A percentile compares a stretch with the other conserved stretches of the same genome.
phyloP scores from a whole-genome alignment of 2,797 vertebrate species.

The Semotilus atromaculatus region DNA sequence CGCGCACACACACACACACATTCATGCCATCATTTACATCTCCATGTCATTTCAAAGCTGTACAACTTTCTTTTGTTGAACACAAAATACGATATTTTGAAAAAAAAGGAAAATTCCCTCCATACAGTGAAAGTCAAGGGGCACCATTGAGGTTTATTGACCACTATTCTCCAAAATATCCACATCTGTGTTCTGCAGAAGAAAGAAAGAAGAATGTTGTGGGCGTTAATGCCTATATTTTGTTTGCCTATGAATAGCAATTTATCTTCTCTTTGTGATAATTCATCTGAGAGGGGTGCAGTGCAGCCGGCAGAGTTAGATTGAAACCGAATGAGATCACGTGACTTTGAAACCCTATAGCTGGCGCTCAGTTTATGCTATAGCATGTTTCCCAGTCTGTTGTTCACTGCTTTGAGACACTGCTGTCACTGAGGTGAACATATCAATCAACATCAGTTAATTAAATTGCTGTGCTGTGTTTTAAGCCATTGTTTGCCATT shows the following conservation, averaged over 20 bases:
- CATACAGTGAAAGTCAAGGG: not conserved
- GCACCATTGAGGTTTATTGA: no score
- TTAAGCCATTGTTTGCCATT: slow-evolving; percentile 9
- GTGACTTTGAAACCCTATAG: slow-evolving; percentile 8
- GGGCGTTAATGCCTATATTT: not conserved
- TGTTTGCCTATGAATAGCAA: not conserved
- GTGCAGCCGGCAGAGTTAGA: not conserved
- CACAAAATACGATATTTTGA: not conserved
- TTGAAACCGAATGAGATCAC: not conserved
- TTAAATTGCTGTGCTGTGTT: slow-evolving; percentile 7
- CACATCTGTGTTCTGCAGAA: not conserved
- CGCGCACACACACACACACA: no score
- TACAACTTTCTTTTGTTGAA: not conserved
- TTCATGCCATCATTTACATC: no score
- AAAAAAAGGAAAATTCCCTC: no score
- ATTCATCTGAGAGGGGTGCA: slow-evolving; percentile 14
- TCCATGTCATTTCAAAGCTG: not conserved
- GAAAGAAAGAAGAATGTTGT: not conserved
- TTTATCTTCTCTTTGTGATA: not conserved
- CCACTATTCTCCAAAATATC: no score
- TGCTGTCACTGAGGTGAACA: not conserved
- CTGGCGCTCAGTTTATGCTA: not conserved
- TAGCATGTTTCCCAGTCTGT: not conserved
- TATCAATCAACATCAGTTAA: slow-evolving; percentile 31
- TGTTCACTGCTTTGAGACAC: not conserved